A percentile compares a stretch with the other conserved stretches of the same genome.
These are phyloP conservation scores for Rhopalosiphum maidis DNA, from an alignment of 1,140 invertebrate genomes.

Conservation along the genomic window DNA sequence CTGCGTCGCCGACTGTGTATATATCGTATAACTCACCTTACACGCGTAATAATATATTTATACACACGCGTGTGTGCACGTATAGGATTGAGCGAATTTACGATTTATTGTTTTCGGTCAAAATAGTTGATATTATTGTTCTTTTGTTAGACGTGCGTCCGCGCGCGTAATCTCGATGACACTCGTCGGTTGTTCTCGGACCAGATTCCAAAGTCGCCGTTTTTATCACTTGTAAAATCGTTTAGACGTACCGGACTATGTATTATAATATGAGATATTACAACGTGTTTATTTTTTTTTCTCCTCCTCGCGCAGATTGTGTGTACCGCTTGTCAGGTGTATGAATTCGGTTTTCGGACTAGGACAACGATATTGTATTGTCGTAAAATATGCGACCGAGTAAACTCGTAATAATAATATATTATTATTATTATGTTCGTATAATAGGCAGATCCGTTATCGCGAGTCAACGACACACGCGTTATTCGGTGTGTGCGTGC, in stretches of 20 bases:
- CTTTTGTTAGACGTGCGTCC: not conserved
- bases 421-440: not conserved
- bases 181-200: not conserved
- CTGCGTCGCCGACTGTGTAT: not conserved
- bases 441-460: not conserved
- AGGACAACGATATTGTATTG: constrained; percentile 1
- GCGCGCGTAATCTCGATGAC: not conserved
- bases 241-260: not conserved
- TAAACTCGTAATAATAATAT: not conserved
- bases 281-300: not conserved
- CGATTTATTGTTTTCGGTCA: constrained; percentile 23
- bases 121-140: not conserved
- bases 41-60: not conserved
- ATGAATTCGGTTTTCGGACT: not conserved
- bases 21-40: not conserved
- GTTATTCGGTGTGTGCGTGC: not conserved
- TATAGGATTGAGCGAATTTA: not conserved
- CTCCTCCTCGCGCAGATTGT: not conserved
- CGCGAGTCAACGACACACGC: not conserved
- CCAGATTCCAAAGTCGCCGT: not conserved
- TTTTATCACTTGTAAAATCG: not conserved
- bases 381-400: not conserved
- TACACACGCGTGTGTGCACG: not conserved
- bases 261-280: not conserved
- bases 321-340: not conserved